A percentile compares a stretch with the other conserved stretches of the same genome.
These are phyloP conservation scores for Dryobotodes eremita DNA, from an alignment of 2,888 invertebrate genomes.

Conservation along the genomic window DNA sequence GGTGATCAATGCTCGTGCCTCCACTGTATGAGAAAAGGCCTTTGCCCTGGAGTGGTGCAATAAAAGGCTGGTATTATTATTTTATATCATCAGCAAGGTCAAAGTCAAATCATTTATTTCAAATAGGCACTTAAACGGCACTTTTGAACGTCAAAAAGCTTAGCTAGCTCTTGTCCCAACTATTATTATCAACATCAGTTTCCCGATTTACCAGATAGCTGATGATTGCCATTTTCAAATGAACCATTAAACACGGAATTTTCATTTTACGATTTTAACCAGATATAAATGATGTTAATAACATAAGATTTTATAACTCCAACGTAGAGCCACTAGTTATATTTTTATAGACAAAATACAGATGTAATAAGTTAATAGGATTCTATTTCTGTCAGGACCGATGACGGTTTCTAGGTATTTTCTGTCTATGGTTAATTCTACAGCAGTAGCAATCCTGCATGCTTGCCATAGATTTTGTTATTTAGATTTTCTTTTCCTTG, in stretches of 20 bases:
- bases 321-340: constrained; percentile 3
- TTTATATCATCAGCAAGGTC: no score
- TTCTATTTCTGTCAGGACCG: constrained; percentile 30
- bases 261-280: not conserved
- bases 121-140: no score
- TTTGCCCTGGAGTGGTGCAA: no score
- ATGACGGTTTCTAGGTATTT: constrained; percentile 21
- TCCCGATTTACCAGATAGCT: no score
- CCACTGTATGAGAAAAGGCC: no score
- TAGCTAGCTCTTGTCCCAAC: not conserved
- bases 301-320: not conserved
- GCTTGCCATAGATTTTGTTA: constrained; percentile 35
- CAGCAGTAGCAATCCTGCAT: constrained; percentile 15
- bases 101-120: no score
- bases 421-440: constrained; percentile 35
- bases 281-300: not conserved
- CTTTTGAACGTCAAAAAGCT: no score
- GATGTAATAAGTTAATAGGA: constrained; percentile 25
- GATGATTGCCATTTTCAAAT: not conserved
- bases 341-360: constrained; percentile 4
- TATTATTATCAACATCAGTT: not conserved
- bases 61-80: no score
- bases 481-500: constrained; percentile 44
- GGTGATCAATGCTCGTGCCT: no score
- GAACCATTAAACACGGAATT: not conserved